These are phyloP conservation scores for Eucidaris tribuloides DNA, from an alignment of 35 echinoderm and acorn worm species.

Conservation along the genomic window DNA sequence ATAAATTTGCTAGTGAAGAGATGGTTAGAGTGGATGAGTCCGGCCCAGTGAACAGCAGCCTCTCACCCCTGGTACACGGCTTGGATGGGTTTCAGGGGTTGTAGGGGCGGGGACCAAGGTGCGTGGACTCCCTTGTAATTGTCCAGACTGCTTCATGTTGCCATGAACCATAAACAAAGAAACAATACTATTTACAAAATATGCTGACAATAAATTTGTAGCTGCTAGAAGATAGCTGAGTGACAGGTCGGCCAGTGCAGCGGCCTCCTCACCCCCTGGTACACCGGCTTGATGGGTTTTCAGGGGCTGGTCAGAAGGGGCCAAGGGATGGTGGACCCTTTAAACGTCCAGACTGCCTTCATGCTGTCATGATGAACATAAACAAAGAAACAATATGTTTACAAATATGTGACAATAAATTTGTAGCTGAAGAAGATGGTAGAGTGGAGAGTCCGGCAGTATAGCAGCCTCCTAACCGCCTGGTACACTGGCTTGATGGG, in stretches of 20 bases:
- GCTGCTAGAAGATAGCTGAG: conserved; percentile 71
- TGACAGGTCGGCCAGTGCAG: conserved; percentile 74
- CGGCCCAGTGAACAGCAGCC: conserved; percentile 60
- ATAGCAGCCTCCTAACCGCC: conserved; percentile 51
- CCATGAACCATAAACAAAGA: no score
- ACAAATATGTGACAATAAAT: conserved; percentile 76
- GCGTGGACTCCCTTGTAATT: conserved; percentile 36
- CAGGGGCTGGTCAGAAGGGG: conserved; percentile 83
- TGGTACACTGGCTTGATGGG: conserved; percentile 42
- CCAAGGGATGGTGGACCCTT: conserved; percentile 60
- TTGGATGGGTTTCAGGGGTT: conserved; percentile 60
- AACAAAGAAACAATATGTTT: no score
- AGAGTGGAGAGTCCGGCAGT: conserved; percentile 74
- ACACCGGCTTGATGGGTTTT: conserved; percentile 46
- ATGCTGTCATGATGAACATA: no score
- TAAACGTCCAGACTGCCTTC: conserved; percentile 61
- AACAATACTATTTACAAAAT: no score
- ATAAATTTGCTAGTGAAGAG: conserved; percentile 63
- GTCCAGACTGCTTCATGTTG: conserved; percentile 72
- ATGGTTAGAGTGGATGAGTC: conserved; percentile 58
- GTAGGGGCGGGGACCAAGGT: conserved; percentile 87
- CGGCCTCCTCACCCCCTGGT: conserved; percentile 41
- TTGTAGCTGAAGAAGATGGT: conserved; percentile 70
- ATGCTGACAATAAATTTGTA: no score
- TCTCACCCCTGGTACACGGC: conserved; percentile 42